A percentile compares a stretch with the other conserved stretches of the same genome.
Conservation (phyloP, 2,888 invertebrate species). For the Ligdia adustata region DNA sequence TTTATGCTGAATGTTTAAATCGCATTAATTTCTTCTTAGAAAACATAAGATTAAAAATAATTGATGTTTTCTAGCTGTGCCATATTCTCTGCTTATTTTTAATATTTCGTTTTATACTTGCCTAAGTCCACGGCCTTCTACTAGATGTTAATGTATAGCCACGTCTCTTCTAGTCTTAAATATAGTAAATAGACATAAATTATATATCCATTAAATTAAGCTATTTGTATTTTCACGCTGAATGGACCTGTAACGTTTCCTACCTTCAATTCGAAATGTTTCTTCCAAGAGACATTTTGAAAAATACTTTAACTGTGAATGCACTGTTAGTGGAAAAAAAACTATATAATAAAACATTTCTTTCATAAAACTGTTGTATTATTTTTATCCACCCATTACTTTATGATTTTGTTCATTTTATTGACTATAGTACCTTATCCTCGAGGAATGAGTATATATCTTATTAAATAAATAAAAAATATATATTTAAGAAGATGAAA, state of each 20-base stretch:
- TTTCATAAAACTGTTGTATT: constrained; percentile 61
- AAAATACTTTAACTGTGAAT: constrained; percentile 70
- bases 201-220: constrained; percentile 45
- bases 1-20: too few species aligned
- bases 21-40: too few species aligned
- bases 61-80: constrained; percentile 14
- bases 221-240: constrained; percentile 72
- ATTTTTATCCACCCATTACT: too few species aligned
- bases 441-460: too few species aligned
- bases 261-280: constrained; percentile 47
- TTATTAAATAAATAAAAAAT: too few species aligned
- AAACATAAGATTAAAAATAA: too few species aligned
- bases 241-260: constrained; percentile 47
- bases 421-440: too few species aligned
- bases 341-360: constrained; percentile 77
- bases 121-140: constrained; percentile 75
- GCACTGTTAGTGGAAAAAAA: constrained; percentile 74
- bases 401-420: too few species aligned
- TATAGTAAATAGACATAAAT: constrained; percentile 27
- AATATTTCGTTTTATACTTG: constrained; percentile 41
- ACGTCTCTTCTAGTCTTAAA: constrained; percentile 56
- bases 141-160: constrained; percentile 47
- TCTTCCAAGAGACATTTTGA: constrained; percentile 45
- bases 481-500: too few species aligned
- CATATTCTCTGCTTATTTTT: constrained; percentile 4